Base-by-base conservation (phyloP, 2,888 invertebrate genomes). In the Hypena proboscidalis region DNA sequence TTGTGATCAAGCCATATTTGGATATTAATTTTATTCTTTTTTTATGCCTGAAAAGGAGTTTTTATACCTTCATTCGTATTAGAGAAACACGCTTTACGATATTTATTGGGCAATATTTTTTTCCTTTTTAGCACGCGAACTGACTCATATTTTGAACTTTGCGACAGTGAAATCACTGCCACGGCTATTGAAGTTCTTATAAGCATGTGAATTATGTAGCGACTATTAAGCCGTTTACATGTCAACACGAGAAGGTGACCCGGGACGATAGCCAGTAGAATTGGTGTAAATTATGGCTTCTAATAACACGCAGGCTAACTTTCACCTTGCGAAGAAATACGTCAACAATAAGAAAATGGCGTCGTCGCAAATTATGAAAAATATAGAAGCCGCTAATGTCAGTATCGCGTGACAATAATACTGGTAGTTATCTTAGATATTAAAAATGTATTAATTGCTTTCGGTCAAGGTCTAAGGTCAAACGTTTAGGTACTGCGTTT, bases 401-500 rank as follows among this genome's bases (percentile, higher is more conserved):
- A 8, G 27, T 26, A 47, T 63, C 22, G 56, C 60, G 50, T 61
- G 60, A 44, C 39, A 19, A 11, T 20, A 14, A 6, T 42, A 29
- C 29, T 1, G 19, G 29, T 29, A 13, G 25, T 43, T 39, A 43
- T 25, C 32, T 15, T n/a, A 9, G 5, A 20, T 25, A 30, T 33
- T 20, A 38, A 5, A 41, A 17, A 38, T 32, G 17, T 33, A 23
- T 40, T 27, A 38, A 19, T 42, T 26, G 11, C 14, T 9, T 9
- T 44, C 60, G 56, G 50, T 57, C 41, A 40, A 42, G 41, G 48
- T 46, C 10, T 34, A 10, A 51, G 34, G 35, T 48, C 45, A 31
- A 40, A 50, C 51, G 32, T 42, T n/a, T n/a, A n/a, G n/a, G n/a
- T n/a, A n/a, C n/a, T n/a, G n/a, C n/a, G n/a, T n/a, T n/a, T 41